Base-by-base conservation (phyloP, 2,888 invertebrate species). In the Amaurobius ferox region DNA sequence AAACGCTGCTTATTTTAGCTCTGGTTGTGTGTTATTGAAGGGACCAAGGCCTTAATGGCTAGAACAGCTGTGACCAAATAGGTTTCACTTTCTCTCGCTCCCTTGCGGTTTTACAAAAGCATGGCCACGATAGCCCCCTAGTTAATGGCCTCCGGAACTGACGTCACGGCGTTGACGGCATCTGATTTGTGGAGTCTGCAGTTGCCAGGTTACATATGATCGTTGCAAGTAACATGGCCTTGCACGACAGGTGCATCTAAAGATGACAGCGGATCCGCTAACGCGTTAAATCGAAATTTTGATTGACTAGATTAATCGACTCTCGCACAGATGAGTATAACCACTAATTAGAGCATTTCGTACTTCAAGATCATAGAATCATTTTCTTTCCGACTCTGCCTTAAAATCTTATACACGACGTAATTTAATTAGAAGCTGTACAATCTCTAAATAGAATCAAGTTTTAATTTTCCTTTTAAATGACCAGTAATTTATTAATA, bases 41-140 rank as follows among this genome's bases (percentile, higher is more conserved):
- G 72, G 85, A 72, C 78, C 64, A 67, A 72, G 72, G 67, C 85
- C 85, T 73, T 86, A 86, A 86, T 86, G 85, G 85, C 78, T 11
- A 23, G 23, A 73, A 48, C 85, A 86, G 85, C 85, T 86, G 85
- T 86, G 78, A 39, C 85, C 85, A 72, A 78, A 85, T 85, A 78
- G 77, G 78, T 78, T 79, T 86, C 83, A 55, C 83, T 80, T 73
- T 76, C 68, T 29, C 70, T 70, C 29, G 44, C 74, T 81, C 85
- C 72, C 85, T 86, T 85, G 85, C 68, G 85, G 85, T 85, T 86
- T 86, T 78, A 86, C 85, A 86, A 86, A 86, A 77, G 85, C 78
- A 55, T 30, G 68, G 64, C 35, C 77, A 77, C 85, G 66, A 74
- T 81, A 81, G 71, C 30, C 83, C 66, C 40, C 55, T 26, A 28